Base-by-base conservation (phyloP, 2,113 vertebrate genomes). In the Urocitellus parryii region DNA sequence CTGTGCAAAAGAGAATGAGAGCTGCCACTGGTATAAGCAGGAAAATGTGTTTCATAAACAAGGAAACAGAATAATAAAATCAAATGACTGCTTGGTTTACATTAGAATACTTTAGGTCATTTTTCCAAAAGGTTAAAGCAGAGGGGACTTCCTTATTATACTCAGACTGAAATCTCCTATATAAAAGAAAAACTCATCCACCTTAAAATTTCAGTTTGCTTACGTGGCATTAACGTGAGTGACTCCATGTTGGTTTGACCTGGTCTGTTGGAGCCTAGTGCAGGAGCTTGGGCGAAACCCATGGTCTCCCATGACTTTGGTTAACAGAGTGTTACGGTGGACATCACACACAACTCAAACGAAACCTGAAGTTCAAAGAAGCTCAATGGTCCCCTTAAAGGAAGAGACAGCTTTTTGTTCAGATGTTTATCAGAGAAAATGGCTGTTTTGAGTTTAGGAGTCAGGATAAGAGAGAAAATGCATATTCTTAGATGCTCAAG, bases 371-470 rank as follows among this genome's bases (percentile, higher is more conserved):
- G n/a, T 58, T 79, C 48, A 56, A 14, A 86, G 58, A 63, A 39
- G 61, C 37, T 13, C 6, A 0, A 22, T 1, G 16, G 39, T 53
- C 39, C 5, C 61, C 29, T 27, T 9, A 51, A 3, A 13, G 29
- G 81, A 37, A 34, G 0, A 34, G 37, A 48, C 0, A 7, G 22
- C 70, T 24, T 2, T 13, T 48, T 51, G 83, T 37, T 61, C 53
- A 8, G 39, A 0, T 20, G 48, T 10, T n/a, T 34, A 0, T 6
- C 86, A 82, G 39, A 73, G n/a, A 37, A 24, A 58, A 63, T 2
- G 29, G 63, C 34, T 39, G 45, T 13, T 39, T 37, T 27, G 48
- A 25, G 68, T 32, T 39, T 18, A 29, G 74, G 79, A 61, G 22
- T 51, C 51, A 2, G 22, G 42, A 24, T 81, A 45, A 56, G 27